These are phyloP conservation scores for Tachypleus tridentatus DNA, from an alignment of 1,140 invertebrate species.

Conservation along the genomic window DNA sequence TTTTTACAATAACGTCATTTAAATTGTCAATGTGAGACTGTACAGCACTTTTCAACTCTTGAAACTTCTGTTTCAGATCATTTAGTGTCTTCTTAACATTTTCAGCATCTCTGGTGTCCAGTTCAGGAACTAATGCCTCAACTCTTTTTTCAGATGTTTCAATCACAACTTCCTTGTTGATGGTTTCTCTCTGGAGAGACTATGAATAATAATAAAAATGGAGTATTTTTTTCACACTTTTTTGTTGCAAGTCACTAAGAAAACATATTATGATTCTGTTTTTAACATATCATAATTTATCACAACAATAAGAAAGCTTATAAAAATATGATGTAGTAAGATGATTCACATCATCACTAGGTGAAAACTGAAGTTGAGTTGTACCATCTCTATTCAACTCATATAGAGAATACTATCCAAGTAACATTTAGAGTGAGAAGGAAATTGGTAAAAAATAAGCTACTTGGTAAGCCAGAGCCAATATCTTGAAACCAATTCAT, in stretches of 20 bases:
- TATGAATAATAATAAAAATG: slow-evolving; percentile 26
- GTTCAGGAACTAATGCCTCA: slow-evolving; percentile 63
- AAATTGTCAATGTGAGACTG: slow-evolving; percentile 17
- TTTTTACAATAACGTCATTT: slow-evolving; percentile 35
- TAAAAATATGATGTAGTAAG: not conserved
- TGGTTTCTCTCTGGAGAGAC: slow-evolving; percentile 64
- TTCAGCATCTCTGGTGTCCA: slow-evolving; percentile 62
- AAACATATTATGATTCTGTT: too few relatives aligned
- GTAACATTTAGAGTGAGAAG: too few relatives aligned
- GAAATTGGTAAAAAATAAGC: too few relatives aligned
- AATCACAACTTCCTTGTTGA: slow-evolving; percentile 65
- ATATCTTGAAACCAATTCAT: too few relatives aligned
- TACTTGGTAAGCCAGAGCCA: too few relatives aligned
- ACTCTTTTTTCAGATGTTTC: slow-evolving; percentile 70
- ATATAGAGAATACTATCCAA: too few relatives aligned
- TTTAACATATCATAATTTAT: too few relatives aligned
- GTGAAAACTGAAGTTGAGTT: too few relatives aligned
- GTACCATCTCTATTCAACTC: too few relatives aligned
- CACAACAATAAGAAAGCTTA: not conserved
- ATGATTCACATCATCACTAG: not conserved
- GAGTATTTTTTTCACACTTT: too few relatives aligned
- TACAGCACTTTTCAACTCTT: slow-evolving; percentile 28
- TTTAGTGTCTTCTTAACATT: slow-evolving; percentile 55
- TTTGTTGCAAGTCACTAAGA: too few relatives aligned
- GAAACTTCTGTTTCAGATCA: slow-evolving; percentile 30